A percentile compares a stretch with the other conserved stretches of the same genome.
Evolutionary conservation across 2,888 invertebrate species (phyloP).

Genomic region (Liopterus haemorrhoidalis): DNA sequence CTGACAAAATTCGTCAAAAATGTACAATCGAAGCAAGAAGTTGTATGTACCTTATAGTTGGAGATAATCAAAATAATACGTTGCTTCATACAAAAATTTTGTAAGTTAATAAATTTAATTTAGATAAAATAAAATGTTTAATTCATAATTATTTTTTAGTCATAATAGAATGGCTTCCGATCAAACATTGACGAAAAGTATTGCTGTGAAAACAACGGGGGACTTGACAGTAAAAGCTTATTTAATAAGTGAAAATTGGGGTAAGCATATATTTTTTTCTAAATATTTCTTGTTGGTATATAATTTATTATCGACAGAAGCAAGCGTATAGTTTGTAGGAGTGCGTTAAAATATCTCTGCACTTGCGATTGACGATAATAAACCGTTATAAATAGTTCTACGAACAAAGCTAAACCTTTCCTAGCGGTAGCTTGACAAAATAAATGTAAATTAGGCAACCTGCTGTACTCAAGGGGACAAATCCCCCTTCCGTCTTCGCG

Average conservation of each 20-base stretch:
- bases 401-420: no score
- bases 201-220: slow-evolving; percentile 41
- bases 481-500: no score
- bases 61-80: slow-evolving; percentile 59
- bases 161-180: not conserved
- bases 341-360: no score
- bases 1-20: slow-evolving; percentile 45
- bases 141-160: slow-evolving; percentile 12
- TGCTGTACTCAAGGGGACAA: no score
- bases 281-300: no score
- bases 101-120: slow-evolving; percentile 44
- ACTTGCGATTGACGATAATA: no score
- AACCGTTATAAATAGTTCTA: no score
- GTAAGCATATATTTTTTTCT: slow-evolving; percentile 41
- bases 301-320: no score
- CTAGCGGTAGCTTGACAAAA: no score
- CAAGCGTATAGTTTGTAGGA: no score
- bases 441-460: no score
- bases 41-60: slow-evolving; percentile 56
- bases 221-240: slow-evolving; percentile 50
- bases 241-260: slow-evolving; percentile 56
- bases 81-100: slow-evolving; percentile 52
- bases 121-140: slow-evolving; percentile 7
- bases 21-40: slow-evolving; percentile 50
- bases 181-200: not conserved